A percentile compares a stretch with the other conserved stretches of the same genome.
phyloP scores from a whole-genome alignment of 2,888 invertebrate species.

The Stenurella melanura region DNA sequence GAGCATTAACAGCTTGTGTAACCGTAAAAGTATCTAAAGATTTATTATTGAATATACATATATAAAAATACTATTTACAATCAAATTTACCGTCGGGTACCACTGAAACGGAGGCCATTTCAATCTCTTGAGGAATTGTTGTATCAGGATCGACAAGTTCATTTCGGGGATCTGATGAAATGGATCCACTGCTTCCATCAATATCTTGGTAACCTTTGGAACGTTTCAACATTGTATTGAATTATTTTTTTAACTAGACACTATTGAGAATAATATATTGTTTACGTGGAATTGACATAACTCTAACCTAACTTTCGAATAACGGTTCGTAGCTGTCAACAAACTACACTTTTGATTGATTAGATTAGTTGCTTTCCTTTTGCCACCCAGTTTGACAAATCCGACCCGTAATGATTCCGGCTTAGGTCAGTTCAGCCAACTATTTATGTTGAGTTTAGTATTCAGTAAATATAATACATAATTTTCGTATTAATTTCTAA shows the following conservation, averaged over 20 bases:
- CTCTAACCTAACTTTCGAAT: slow-evolving; percentile 33
- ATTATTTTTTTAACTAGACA: background rate
- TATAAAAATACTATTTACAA: background rate
- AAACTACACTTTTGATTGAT: too few relatives aligned
- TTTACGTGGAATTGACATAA: slow-evolving; percentile 53
- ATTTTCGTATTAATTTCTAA: too few relatives aligned
- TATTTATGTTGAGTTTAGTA: too few relatives aligned
- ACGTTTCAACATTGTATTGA: slow-evolving; percentile 74
- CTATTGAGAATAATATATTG: slow-evolving; percentile 35
- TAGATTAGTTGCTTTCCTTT: too few relatives aligned
- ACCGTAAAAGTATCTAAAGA: slow-evolving; percentile 88
- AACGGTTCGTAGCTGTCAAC: background rate
- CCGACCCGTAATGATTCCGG: too few relatives aligned
- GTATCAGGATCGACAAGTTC: slow-evolving; percentile 74
- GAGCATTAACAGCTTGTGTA: slow-evolving; percentile 89
- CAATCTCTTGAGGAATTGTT: slow-evolving; percentile 78
- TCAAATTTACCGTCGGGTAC: slow-evolving; percentile 83
- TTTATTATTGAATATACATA: background rate
- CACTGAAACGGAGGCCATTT: slow-evolving; percentile 87
- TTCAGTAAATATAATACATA: too few relatives aligned
- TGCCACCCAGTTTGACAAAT: too few relatives aligned
- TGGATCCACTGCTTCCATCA: slow-evolving; percentile 73
- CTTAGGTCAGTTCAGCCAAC: too few relatives aligned
- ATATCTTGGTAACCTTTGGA: slow-evolving; percentile 79
- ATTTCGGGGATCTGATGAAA: slow-evolving; percentile 61